phyloP scores from a whole-genome alignment of 2,113 vertebrate genomes.

The Melospiza melodia region DNA sequence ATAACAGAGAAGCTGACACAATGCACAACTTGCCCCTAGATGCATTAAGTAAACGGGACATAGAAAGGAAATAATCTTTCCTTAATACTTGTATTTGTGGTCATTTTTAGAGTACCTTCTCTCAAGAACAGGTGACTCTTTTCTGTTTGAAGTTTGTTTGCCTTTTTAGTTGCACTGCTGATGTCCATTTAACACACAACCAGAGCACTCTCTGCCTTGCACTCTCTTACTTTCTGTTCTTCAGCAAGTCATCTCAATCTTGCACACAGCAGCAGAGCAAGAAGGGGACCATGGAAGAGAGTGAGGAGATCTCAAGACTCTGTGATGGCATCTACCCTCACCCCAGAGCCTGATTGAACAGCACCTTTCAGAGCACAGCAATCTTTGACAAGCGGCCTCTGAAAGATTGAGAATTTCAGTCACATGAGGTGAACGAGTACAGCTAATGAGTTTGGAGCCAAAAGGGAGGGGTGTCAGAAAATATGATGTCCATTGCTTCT shows the following conservation, averaged over 20 bases:
- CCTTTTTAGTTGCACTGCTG: background rate
- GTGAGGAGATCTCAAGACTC: background rate
- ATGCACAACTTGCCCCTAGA: background rate
- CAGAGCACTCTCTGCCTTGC: background rate
- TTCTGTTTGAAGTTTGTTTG: slow-evolving; percentile 39
- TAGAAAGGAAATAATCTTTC: slow-evolving; percentile 41
- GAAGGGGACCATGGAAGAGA: background rate
- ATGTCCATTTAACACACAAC: background rate
- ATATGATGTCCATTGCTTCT: background rate
- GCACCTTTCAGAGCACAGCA: background rate
- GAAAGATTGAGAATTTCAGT: background rate
- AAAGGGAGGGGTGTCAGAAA: background rate
- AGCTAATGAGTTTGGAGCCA: background rate
- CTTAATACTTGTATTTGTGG: slow-evolving; percentile 1
- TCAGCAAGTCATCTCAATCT: background rate
- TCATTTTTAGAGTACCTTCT: slow-evolving; percentile 35
- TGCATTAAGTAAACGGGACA: slow-evolving; percentile 30
- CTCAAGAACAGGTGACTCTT: slow-evolving; percentile 15
- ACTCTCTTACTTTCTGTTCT: background rate
- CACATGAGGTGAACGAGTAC: background rate
- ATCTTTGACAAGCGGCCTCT: background rate
- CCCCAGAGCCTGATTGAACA: background rate
- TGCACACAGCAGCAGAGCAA: background rate
- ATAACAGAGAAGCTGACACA: background rate
- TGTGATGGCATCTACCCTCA: background rate